phyloP scores from a whole-genome alignment of 2,797 vertebrate genomes.

The Gymnoscopelus microlampas region DNA sequence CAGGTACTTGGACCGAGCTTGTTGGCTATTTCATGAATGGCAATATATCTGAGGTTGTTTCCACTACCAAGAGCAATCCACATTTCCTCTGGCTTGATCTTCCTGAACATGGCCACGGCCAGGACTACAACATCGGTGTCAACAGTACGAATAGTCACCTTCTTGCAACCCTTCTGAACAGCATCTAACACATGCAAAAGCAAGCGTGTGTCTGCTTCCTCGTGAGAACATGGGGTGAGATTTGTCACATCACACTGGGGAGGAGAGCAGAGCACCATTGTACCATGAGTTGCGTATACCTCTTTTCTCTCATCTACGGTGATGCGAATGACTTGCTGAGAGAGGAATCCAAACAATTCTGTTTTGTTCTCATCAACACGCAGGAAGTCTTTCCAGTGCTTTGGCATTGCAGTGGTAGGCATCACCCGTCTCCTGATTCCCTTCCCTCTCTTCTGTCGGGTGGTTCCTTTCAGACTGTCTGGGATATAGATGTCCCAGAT shows the following conservation, averaged over 20 bases:
- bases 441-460: slow-evolving; percentile 3
- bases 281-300: neutral
- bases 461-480: slow-evolving; percentile 13
- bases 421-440: slow-evolving; percentile 17
- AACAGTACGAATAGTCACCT: slow-evolving; percentile 17
- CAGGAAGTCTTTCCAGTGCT: slow-evolving; percentile 25
- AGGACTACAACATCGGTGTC: slow-evolving; percentile 17
- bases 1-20: slow-evolving; percentile 9
- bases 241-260: slow-evolving; percentile 1
- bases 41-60: slow-evolving; percentile 14
- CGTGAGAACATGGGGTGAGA: slow-evolving; percentile 18
- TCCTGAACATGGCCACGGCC: slow-evolving; percentile 15
- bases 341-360: slow-evolving; percentile 22
- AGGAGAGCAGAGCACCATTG: slow-evolving; percentile 1
- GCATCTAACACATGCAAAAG: neutral
- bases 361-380: slow-evolving; percentile 19
- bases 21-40: slow-evolving; percentile 11
- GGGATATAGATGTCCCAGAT: slow-evolving; percentile 9
- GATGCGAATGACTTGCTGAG: neutral
- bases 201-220: slow-evolving; percentile 6
- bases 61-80: slow-evolving; percentile 15
- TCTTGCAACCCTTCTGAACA: slow-evolving; percentile 14
- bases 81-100: slow-evolving; percentile 10
- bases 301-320: neutral
- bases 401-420: neutral